Percentiles rank a stretch among this genome's conserved stretches.
These are phyloP conservation scores for Aphelocoma californica DNA, from an alignment of 2,797 vertebrate genomes.

Conservation along the genomic window DNA sequence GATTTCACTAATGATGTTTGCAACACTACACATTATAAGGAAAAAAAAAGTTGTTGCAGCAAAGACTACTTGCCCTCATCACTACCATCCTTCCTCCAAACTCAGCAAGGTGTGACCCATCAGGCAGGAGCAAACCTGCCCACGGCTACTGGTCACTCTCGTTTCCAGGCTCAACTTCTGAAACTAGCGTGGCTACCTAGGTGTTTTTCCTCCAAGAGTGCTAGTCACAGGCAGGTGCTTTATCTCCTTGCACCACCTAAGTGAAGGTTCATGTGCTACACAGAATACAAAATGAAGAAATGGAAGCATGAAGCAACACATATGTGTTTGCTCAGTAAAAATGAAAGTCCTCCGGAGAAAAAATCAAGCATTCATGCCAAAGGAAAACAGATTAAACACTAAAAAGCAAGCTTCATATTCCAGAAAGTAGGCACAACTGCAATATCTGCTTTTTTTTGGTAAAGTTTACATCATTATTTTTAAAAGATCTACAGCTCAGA, in stretches of 20 bases:
- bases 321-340: background rate
- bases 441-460: background rate
- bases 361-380: background rate
- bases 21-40: background rate
- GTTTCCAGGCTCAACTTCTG: background rate
- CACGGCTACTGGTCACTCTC: background rate
- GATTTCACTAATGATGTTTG: background rate
- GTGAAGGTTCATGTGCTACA: background rate
- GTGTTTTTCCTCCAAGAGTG: background rate
- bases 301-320: background rate
- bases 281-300: background rate
- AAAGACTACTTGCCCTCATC: background rate
- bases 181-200: background rate
- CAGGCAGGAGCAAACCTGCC: background rate
- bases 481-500: background rate
- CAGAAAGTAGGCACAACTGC: accelerated
- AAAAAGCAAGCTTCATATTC: background rate
- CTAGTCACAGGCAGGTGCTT: background rate
- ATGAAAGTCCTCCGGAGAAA: background rate
- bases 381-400: background rate
- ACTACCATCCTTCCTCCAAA: background rate
- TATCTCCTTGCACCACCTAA: background rate
- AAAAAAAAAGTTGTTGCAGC: background rate
- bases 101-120: background rate
- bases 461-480: background rate